phyloP scores from a whole-genome alignment of 2,113 vertebrate genomes.

The Eubucco bourcierii region DNA sequence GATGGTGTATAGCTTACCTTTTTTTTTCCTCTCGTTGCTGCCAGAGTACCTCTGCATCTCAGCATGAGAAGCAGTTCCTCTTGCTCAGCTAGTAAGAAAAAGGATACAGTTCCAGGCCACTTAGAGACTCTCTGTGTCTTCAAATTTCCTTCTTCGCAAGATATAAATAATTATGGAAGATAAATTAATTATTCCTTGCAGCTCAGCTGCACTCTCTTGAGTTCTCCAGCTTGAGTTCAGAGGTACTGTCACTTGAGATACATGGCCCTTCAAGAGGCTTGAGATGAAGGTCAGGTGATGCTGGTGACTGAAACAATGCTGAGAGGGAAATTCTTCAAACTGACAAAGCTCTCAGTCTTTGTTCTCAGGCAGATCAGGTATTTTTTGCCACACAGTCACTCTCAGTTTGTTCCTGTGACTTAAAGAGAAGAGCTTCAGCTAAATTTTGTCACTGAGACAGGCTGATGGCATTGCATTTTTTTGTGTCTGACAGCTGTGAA shows the following conservation, averaged over 20 bases:
- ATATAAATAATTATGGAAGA: neutral
- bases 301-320: neutral
- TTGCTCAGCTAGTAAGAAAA: neutral
- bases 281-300: neutral
- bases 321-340: neutral
- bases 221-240: neutral
- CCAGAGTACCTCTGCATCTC: neutral
- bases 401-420: neutral
- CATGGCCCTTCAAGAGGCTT: neutral
- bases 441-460: neutral
- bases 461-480: neutral
- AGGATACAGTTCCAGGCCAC: neutral
- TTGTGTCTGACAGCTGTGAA: neutral
- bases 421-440: neutral
- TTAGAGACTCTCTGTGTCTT: neutral
- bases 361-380: neutral
- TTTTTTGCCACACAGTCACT: neutral
- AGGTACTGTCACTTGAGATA: neutral
- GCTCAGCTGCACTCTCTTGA: neutral
- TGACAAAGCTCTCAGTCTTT: neutral
- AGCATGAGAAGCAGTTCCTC: neutral
- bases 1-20: neutral
- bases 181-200: neutral
- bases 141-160: neutral
- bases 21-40: neutral